Conservation (phyloP, 2,888 invertebrate genomes). For the Pteria penguin region DNA sequence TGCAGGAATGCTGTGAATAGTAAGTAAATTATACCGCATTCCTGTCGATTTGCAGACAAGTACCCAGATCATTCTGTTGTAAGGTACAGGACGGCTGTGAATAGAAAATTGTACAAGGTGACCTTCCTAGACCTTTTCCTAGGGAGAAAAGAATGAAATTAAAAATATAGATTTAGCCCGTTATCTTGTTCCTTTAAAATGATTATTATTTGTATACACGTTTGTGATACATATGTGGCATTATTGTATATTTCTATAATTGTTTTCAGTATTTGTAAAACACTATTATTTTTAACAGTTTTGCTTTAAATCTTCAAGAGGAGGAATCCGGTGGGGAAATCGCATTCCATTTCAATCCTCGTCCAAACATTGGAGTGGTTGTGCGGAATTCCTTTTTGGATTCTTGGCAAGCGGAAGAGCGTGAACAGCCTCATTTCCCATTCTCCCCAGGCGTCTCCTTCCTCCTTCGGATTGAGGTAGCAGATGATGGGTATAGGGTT, state of each 20-base stretch:
- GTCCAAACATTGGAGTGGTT: conserved; percentile 85
- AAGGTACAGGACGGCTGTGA: conserved; percentile 54
- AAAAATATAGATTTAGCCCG: no score
- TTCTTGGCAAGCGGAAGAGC: conserved; percentile 84
- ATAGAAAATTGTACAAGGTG: no score
- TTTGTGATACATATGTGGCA: no score
- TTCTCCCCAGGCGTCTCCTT: conserved; percentile 83
- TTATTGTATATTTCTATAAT: no score
- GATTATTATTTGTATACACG: no score
- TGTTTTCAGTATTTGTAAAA: no score
- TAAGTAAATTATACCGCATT: conserved; percentile 48
- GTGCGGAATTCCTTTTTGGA: conserved; percentile 86
- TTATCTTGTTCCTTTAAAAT: no score
- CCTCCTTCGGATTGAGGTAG: conserved; percentile 83
- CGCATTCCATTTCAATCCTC: conserved; percentile 88
- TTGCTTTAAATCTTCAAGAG: conserved; percentile 61
- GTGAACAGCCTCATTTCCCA: conserved; percentile 82
- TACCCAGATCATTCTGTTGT: conserved; percentile 59
- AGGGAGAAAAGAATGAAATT: no score
- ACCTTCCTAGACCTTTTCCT: no score
- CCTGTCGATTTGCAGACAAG: conserved; percentile 61
- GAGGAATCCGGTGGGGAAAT: conserved; percentile 78
- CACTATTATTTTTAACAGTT: no score
- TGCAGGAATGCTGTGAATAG: no score
- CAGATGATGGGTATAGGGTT: conserved; percentile 51